Conservation (phyloP, 2,888 invertebrate species). For the Sylvicola cinctus region DNA sequence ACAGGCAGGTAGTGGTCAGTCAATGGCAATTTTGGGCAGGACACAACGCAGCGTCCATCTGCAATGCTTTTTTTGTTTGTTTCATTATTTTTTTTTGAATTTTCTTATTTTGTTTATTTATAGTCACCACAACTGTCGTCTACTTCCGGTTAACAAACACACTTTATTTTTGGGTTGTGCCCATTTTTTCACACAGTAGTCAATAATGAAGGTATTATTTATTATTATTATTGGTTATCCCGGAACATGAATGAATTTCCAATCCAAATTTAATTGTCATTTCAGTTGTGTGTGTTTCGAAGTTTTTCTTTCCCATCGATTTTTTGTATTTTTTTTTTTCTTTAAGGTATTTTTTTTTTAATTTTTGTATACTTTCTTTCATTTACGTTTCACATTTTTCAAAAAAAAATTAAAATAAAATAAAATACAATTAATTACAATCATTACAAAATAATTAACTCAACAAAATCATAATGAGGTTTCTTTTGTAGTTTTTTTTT, state of each 20-base stretch:
- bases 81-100: too few species aligned
- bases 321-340: background rate
- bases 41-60: background rate
- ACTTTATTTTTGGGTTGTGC: too few species aligned
- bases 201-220: too few species aligned
- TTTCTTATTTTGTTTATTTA: too few species aligned
- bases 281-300: background rate
- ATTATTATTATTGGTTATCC: too few species aligned
- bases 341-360: background rate
- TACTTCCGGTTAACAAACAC: too few species aligned
- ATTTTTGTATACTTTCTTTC: background rate
- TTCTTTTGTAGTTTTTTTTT: conserved; percentile 1
- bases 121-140: too few species aligned
- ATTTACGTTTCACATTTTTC: background rate
- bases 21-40: background rate
- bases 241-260: too few species aligned
- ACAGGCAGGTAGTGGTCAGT: conserved; percentile 20
- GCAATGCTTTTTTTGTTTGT: too few species aligned
- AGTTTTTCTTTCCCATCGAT: background rate
- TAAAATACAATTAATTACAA: conserved; percentile 1
- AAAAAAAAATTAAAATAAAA: too few species aligned
- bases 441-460: conserved; percentile 4
- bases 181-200: too few species aligned
- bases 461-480: conserved; percentile 2
- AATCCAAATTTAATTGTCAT: too few species aligned